These are phyloP conservation scores for Uria lomvia DNA, from an alignment of 2,113 vertebrate genomes.

Conservation along the genomic window DNA sequence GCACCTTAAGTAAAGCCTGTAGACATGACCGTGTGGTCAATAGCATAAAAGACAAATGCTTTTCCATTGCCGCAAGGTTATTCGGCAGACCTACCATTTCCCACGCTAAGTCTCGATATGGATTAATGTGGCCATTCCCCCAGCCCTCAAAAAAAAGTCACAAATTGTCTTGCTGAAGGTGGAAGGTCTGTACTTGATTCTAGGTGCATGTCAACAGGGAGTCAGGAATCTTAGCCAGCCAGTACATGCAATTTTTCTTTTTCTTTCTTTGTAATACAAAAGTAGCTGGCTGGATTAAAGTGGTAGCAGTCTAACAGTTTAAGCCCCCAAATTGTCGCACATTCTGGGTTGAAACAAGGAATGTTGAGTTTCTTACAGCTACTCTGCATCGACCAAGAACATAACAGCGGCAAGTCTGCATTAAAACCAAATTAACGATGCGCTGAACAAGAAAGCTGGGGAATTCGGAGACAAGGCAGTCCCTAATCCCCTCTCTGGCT, in stretches of 20 bases:
- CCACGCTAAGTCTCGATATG: not conserved
- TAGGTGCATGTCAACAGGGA: not conserved
- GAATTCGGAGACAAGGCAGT: slow-evolving; percentile 24
- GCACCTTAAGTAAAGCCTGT: not conserved
- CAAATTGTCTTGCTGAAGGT: not conserved
- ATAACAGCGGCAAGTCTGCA: not conserved
- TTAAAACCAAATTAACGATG: slow-evolving; percentile 37
- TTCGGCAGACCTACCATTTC: not conserved
- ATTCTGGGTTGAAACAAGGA: not conserved
- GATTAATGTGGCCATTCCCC: not conserved
- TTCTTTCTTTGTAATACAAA: not conserved
- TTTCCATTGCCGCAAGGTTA: not conserved
- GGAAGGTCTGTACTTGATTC: not conserved
- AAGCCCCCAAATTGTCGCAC: not conserved
- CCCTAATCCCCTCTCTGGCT: slow-evolving; percentile 17
- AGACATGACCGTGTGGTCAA: fast-evolving
- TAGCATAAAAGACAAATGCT: not conserved
- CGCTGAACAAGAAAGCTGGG: not conserved
- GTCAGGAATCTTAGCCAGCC: not conserved
- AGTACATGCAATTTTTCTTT: fast-evolving
- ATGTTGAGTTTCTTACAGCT: not conserved
- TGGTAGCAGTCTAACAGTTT: not conserved
- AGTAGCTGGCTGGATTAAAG: not conserved
- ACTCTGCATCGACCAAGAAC: not conserved
- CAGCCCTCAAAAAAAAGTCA: not conserved